Conservation (phyloP, 2,888 invertebrate species). For the Melolontha melolontha region DNA sequence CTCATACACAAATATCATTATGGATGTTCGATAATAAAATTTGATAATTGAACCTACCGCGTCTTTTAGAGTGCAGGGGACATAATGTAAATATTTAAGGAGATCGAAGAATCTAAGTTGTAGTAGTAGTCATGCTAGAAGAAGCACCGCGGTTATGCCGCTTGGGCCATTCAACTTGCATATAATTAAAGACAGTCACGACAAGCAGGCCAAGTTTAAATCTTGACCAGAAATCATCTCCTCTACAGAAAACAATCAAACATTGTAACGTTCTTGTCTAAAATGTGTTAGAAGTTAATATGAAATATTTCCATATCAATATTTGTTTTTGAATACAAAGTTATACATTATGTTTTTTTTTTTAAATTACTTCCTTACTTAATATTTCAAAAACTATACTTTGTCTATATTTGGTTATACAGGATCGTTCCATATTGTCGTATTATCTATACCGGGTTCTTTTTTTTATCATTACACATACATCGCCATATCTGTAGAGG, state of each 20-base stretch:
- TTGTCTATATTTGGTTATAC: too few relatives aligned
- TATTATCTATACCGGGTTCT: too few relatives aligned
- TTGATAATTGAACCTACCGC: conserved; percentile 17
- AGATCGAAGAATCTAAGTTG: conserved; percentile 1
- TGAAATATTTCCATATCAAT: too few relatives aligned
- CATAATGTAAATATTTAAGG: conserved; percentile 18
- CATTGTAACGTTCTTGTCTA: too few relatives aligned
- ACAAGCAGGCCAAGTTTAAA: conserved; percentile 10
- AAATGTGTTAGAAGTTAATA: too few relatives aligned
- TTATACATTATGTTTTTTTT: too few relatives aligned
- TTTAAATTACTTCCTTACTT: too few relatives aligned
- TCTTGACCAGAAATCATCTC: conserved; percentile 14
- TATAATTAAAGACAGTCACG: conserved; percentile 15
- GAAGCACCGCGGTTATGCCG: not conserved
- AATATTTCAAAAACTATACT: too few relatives aligned
- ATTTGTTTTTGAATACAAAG: too few relatives aligned
- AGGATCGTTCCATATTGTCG: too few relatives aligned
- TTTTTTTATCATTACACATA: too few relatives aligned
- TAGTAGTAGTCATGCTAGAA: not conserved
- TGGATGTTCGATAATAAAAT: conserved; percentile 3
- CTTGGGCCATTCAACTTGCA: conserved; percentile 21
- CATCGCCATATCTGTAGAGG: too few relatives aligned
- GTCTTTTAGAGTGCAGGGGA: not conserved
- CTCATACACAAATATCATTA: conserved; percentile 2
- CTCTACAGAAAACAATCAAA: not conserved